phyloP scores from a whole-genome alignment of 1,140 invertebrate species.

The Drosophila nigromelanica region DNA sequence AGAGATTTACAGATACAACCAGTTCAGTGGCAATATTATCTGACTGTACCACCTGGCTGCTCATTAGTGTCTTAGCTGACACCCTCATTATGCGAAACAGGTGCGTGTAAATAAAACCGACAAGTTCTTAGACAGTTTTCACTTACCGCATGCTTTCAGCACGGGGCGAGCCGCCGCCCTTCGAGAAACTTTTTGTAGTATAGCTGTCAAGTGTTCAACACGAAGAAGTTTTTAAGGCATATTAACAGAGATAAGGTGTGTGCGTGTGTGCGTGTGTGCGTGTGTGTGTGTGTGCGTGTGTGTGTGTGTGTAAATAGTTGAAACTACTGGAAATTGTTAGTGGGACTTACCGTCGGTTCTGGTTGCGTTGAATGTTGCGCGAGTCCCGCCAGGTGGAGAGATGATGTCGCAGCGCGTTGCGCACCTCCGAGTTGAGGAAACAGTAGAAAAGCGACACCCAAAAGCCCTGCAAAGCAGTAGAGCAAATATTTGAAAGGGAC shows the following conservation, averaged over 20 bases:
- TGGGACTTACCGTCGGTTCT: constrained; percentile 82
- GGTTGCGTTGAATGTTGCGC: constrained; percentile 86
- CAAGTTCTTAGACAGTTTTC: constrained; percentile 32
- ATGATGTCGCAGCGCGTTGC: constrained; percentile 92
- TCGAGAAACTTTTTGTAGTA: constrained; percentile 85
- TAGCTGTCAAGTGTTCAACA: constrained; percentile 51
- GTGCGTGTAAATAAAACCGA: constrained; percentile 32
- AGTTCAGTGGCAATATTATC: background rate
- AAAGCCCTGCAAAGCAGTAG: constrained; percentile 86
- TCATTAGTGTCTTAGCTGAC: constrained; percentile 4
- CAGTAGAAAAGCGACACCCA: constrained; percentile 95
- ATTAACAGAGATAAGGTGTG: background rate
- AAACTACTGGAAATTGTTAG: constrained; percentile 29
- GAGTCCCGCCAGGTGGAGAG: constrained; percentile 91
- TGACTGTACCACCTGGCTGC: background rate
- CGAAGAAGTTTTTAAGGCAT: constrained; percentile 20
- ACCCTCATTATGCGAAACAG: constrained; percentile 5
- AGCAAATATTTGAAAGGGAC: constrained; percentile 24
- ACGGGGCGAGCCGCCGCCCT: constrained; percentile 92
- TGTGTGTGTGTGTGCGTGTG: background rate
- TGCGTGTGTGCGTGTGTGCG: too few relatives aligned
- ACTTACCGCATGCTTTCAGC: constrained; percentile 92
- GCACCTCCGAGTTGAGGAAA: constrained; percentile 96
- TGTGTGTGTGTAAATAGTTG: constrained; percentile 5
- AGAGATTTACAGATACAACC: background rate